Percentiles rank a stretch among this genome's conserved stretches.
These are phyloP conservation scores for Melanotaenia trifasciata DNA, from an alignment of 2,797 vertebrate genomes.

Conservation along the genomic window DNA sequence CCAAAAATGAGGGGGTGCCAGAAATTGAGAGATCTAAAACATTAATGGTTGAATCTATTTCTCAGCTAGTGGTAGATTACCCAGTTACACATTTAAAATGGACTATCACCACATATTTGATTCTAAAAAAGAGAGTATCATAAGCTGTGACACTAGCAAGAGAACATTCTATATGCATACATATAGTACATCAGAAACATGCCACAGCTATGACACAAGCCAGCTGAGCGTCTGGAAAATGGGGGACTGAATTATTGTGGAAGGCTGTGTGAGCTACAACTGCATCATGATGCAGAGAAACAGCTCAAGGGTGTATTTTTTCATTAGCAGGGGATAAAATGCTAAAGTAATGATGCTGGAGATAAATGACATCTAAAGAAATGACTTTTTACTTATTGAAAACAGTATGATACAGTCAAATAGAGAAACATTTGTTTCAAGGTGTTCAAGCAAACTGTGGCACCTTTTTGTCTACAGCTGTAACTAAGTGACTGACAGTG, in stretches of 20 bases:
- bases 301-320: neutral
- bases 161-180: neutral
- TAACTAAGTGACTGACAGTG: neutral
- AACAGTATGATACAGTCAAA: neutral
- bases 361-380: neutral
- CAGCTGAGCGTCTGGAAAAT: neutral
- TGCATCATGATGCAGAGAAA: neutral
- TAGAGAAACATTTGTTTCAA: too few relatives aligned
- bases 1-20: neutral
- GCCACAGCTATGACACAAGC: neutral
- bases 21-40: neutral
- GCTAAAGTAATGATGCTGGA: neutral
- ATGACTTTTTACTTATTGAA: neutral
- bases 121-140: neutral
- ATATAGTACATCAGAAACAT: neutral
- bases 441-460: neutral
- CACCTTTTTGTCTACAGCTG: neutral
- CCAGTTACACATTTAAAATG: neutral
- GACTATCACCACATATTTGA: neutral
- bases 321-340: too few relatives aligned
- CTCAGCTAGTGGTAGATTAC: conserved; percentile 7
- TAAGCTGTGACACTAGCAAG: neutral
- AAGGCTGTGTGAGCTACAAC: neutral
- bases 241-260: neutral
- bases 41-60: conserved; percentile 20